Evolutionary conservation across 2,888 invertebrate species (phyloP).

Genomic region (Sesia apiformis): DNA sequence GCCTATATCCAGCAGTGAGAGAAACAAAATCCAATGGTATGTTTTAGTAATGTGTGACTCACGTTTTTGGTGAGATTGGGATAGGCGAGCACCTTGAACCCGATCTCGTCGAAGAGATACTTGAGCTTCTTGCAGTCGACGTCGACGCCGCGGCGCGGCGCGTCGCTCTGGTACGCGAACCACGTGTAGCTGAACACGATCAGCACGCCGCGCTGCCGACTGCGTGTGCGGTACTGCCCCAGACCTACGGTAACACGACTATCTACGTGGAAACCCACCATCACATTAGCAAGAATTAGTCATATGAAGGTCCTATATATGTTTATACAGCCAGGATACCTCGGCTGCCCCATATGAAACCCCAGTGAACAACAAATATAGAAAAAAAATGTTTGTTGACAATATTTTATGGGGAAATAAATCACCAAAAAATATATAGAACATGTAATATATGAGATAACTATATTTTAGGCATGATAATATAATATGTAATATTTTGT

Average conservation of each 20-base stretch:
- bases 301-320: no score
- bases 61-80: slow-evolving; percentile 56
- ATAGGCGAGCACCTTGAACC: slow-evolving; percentile 62
- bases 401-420: no score
- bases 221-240: slow-evolving; percentile 66
- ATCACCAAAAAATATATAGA: no score
- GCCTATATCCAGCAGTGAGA: neutral
- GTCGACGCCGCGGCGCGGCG: slow-evolving; percentile 72
- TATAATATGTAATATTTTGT: no score
- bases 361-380: no score
- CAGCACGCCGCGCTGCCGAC: slow-evolving; percentile 72
- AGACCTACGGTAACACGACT: slow-evolving; percentile 25
- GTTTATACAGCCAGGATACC: neutral
- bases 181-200: slow-evolving; percentile 77
- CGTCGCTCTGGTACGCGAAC: slow-evolving; percentile 51
- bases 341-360: no score
- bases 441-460: no score
- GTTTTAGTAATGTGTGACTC: slow-evolving; percentile 10
- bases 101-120: slow-evolving; percentile 75
- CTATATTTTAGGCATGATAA: no score
- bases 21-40: neutral
- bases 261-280: neutral
- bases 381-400: no score
- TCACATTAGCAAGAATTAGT: no score
- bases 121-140: slow-evolving; percentile 74